Base-by-base conservation (phyloP, 2,113 vertebrate species). In the Sylvietta virens region DNA sequence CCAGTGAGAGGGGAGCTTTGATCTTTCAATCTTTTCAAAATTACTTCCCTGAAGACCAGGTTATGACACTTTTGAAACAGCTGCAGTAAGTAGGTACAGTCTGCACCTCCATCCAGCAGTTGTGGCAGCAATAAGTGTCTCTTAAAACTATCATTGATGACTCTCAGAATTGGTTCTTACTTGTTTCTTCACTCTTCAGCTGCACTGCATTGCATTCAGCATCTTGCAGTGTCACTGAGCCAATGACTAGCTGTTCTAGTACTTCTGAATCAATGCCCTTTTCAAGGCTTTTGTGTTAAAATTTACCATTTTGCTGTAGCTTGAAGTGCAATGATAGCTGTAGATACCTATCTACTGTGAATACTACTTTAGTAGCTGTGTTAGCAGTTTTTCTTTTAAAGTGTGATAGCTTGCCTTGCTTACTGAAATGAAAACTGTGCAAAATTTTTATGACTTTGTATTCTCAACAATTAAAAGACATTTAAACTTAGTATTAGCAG, bases 201-300 rank as follows among this genome's bases (percentile, higher is more conserved):
- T 35, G 15, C 18, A 7, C 13, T 1, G 3, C 0, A 0, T 37
- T 88, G 47, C 22, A 19, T 61, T 86, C 26, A 26, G 31, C 33
- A 7, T 50, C 40, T 86, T 80, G 37, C 15, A 13, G 16, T 74
- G 22, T 69, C 31, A 30, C 27, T 14, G 45, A 31, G 40, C 7
- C 33, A 58, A 8, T 54, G 42, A 44, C 35, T 79, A 48, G 9
- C 44, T 85, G 3, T 64, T 82, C 13, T 51, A 62, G 30, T 45
- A 18, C 28, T 65, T 80, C 19, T 42, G 24, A 87, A 45, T 66
- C 51, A 35, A 17, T 77, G 24, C 27, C 23, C 39, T 79, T 93
- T 90, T 37, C 65, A 87, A 7, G 50, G 58, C 9, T 76, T 93
- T 79, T 81, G 13, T 67, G 37, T n/a, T 76, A 62, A 82, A 88